Conservation (phyloP, 64 coral and sea anemone species). For the Catalaphyllia jardinei region DNA sequence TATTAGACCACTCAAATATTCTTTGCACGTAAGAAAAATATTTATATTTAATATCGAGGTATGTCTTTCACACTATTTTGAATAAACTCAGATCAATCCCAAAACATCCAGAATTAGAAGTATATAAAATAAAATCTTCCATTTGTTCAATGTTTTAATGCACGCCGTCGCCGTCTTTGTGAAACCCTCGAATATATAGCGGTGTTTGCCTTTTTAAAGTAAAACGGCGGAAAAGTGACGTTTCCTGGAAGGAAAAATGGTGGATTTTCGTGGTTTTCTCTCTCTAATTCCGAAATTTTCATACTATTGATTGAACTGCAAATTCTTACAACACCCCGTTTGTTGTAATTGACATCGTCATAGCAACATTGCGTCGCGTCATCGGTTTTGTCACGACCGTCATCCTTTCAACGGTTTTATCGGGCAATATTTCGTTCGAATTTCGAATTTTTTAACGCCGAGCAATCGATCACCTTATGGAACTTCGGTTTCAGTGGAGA, state of each 20-base stretch:
- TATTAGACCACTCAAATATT: no score
- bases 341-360: conserved; percentile 82
- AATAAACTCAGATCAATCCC: no score
- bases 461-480: conserved; percentile 68
- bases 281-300: neutral
- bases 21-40: no score
- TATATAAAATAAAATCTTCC: no score
- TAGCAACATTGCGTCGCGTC: conserved; percentile 99
- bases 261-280: neutral
- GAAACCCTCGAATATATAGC: no score
- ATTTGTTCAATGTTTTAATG: no score
- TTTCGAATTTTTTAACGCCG: conserved; percentile 99
- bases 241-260: neutral
- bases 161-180: no score
- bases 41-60: no score
- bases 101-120: no score
- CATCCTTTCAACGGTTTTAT: conserved; percentile 98
- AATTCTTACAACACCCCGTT: conserved; percentile 75
- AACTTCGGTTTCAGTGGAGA: conserved; percentile 49
- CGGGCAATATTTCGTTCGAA: conserved; percentile 98
- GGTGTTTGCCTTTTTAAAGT: no score
- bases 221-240: neutral
- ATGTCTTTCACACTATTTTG: no score
- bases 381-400: conserved; percentile 97
- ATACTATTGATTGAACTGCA: conserved; percentile 55